Evolutionary conservation across 1,140 invertebrate genomes (phyloP).

Genomic region (Trissolcus basalis): DNA sequence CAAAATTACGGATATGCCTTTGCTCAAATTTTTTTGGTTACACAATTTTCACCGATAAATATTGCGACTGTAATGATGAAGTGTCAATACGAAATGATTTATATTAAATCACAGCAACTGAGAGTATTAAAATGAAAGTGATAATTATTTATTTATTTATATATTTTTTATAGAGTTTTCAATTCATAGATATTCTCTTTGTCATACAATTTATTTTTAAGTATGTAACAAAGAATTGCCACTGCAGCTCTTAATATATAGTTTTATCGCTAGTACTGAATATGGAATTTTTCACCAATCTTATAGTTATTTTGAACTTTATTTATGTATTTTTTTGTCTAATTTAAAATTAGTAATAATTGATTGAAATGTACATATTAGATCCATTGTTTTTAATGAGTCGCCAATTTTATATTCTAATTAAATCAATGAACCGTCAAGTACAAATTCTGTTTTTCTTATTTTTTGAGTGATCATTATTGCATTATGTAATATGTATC

Average conservation of each 20-base stretch:
- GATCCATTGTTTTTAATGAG: conserved; percentile 2
- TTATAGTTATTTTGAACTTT: conserved; percentile 15
- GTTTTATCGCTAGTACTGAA: conserved; percentile 17
- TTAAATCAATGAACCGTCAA: conserved; percentile 11
- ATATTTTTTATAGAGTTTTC: conserved; percentile 33
- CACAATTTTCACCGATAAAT: conserved; percentile 36
- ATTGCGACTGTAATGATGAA: conserved; percentile 47
- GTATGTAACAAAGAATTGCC: conserved; percentile 18
- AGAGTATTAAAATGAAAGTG: conserved; percentile 44
- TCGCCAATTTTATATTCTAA: conserved; percentile 10
- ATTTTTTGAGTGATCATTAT: conserved; percentile 12
- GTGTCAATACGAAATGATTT: conserved; percentile 39
- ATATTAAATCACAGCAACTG: conserved; percentile 52
- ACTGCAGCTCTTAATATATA: conserved; percentile 16
- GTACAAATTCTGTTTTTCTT: conserved; percentile 18
- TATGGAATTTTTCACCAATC: conserved; percentile 5
- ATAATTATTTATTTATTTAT: conserved; percentile 53
- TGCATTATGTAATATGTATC: conserved; percentile 31
- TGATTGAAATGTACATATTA: conserved; percentile 33
- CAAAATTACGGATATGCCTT: conserved; percentile 45
- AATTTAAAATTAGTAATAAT: conserved; percentile 15
- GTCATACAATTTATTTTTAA: conserved; percentile 34
- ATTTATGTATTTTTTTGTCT: conserved; percentile 32
- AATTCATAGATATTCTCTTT: conserved; percentile 30
- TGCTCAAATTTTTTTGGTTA: conserved; percentile 48